Evolutionary conservation across 2,888 invertebrate species (phyloP).

Genomic region (Dorcus parallelipipedus): DNA sequence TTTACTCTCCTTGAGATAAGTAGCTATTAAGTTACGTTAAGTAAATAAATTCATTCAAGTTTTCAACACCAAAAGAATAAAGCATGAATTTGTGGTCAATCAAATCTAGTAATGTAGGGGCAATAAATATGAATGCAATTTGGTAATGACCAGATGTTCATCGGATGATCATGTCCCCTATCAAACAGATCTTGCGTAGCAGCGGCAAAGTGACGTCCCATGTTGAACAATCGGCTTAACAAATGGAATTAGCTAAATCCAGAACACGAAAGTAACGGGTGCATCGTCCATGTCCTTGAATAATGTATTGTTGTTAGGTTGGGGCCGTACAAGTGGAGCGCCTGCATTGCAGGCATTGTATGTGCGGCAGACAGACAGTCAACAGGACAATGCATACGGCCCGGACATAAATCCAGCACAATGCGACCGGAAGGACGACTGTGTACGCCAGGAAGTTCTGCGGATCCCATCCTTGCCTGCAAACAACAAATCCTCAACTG

Average conservation of each 20-base stretch:
- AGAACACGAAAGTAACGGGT: conserved; percentile 20
- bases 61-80: no score
- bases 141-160: background rate
- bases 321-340: conserved; percentile 29
- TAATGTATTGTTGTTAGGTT: conserved; percentile 19
- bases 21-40: no score
- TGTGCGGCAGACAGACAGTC: conserved; percentile 40
- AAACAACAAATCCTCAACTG: conserved; percentile 34
- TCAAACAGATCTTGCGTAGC: no score
- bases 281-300: conserved; percentile 21
- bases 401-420: conserved; percentile 47
- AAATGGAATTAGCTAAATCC: conserved; percentile 19
- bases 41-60: no score
- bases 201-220: conserved; percentile 14
- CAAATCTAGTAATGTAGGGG: no score
- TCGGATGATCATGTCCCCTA: background rate
- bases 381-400: conserved; percentile 42
- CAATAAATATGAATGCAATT: no score
- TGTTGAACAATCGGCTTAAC: conserved; percentile 17
- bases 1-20: no score
- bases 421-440: conserved; percentile 44
- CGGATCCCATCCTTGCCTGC: conserved; percentile 41
- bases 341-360: conserved; percentile 45
- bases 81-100: no score
- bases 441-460: conserved; percentile 43